Evolutionary conservation across 1,140 invertebrate species (phyloP).

Genomic region (Cydia splendana): DNA sequence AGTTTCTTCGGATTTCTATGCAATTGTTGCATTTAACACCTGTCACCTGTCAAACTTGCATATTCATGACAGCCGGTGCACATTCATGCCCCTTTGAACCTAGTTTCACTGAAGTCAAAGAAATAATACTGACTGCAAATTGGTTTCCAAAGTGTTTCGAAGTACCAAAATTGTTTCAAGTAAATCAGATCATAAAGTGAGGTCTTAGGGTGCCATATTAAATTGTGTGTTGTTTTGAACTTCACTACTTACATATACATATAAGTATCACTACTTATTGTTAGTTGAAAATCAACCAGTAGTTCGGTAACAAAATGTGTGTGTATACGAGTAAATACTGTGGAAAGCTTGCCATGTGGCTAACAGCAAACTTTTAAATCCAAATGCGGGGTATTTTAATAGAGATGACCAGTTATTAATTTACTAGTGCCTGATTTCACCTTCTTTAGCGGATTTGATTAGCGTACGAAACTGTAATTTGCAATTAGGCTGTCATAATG

Average conservation of each 20-base stretch:
- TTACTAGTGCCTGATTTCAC: not conserved
- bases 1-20: conserved; percentile 27
- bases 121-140: not conserved
- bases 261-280: no score
- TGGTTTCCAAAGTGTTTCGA: not conserved
- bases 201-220: no score
- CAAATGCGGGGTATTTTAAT: no score
- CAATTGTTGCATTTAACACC: conserved; percentile 26
- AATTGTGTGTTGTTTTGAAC: no score
- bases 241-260: no score
- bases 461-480: not conserved
- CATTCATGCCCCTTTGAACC: conserved; percentile 3
- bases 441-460: not conserved
- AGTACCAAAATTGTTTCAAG: not conserved
- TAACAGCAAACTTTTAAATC: no score
- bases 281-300: no score
- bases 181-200: no score
- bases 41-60: conserved; percentile 23
- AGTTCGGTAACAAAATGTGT: no score
- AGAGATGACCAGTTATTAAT: no score
- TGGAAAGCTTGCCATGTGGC: no score
- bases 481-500: not conserved
- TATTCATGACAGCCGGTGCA: conserved; percentile 25
- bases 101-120: not conserved
- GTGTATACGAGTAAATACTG: no score